These are phyloP conservation scores for Eretmocerus hayati DNA, from an alignment of 2,888 invertebrate species.

Conservation along the genomic window DNA sequence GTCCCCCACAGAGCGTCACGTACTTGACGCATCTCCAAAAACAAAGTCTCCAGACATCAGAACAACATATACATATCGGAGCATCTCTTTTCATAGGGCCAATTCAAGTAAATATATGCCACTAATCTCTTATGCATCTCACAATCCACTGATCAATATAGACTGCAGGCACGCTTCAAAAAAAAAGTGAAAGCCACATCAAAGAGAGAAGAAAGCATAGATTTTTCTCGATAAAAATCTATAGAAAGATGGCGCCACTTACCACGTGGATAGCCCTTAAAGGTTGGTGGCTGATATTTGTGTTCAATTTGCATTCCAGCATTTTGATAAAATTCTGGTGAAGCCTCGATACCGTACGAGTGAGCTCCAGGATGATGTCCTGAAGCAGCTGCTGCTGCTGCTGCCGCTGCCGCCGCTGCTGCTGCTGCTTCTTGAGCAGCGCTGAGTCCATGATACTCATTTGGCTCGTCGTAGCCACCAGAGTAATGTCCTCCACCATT, in stretches of 20 bases:
- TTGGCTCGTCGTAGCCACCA: conserved; percentile 50
- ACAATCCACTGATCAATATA: no score
- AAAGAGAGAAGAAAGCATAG: background rate
- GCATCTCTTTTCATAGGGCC: no score
- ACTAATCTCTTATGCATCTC: no score
- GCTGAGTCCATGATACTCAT: conserved; percentile 26
- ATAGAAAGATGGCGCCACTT: no score
- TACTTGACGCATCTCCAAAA: no score
- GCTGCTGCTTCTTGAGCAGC: conserved; percentile 1
- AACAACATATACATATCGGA: no score
- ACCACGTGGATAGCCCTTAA: conserved; percentile 68
- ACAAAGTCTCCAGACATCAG: no score
- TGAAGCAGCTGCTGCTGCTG: conserved; percentile 48
- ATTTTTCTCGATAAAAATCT: conserved; percentile 9
- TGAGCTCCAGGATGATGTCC: conserved; percentile 47
- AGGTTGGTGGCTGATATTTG: conserved; percentile 65
- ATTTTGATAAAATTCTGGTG: conserved; percentile 62
- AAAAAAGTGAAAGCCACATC: no score
- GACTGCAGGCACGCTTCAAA: no score
- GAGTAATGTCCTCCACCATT: conserved; percentile 44
- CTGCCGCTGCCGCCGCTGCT: background rate
- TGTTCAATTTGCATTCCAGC: conserved; percentile 54
- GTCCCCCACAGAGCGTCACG: no score
- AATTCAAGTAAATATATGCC: no score
- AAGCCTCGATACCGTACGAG: conserved; percentile 60